phyloP scores from a whole-genome alignment of 2,888 invertebrate genomes.

The Mallateleia sp. region DNA sequence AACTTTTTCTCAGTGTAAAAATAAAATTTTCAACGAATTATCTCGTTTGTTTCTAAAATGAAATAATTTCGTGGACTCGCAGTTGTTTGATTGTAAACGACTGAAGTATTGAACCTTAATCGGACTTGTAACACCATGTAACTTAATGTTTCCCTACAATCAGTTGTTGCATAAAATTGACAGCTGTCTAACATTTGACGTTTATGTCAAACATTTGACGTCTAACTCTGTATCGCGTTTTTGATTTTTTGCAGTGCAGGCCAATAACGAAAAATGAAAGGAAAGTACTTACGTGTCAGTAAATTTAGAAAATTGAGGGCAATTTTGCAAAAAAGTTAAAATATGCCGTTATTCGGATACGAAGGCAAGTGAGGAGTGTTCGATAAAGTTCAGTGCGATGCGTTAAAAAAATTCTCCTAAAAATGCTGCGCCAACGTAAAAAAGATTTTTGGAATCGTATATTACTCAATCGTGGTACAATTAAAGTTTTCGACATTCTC shows the following conservation, averaged over 20 bases:
- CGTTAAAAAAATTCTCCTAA: slow-evolving; percentile 29
- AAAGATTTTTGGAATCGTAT: slow-evolving; percentile 1
- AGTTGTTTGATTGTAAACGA: slow-evolving; percentile 17
- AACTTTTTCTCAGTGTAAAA: too few relatives aligned
- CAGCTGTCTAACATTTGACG: slow-evolving; percentile 69
- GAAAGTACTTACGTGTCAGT: slow-evolving; percentile 69
- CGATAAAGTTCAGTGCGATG: slow-evolving; percentile 25
- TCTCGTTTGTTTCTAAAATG: background rate
- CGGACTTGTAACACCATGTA: slow-evolving; percentile 50
- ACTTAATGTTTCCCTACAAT: slow-evolving; percentile 60
- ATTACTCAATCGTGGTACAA: too few relatives aligned
- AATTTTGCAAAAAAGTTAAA: slow-evolving; percentile 64
- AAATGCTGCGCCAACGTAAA: background rate
- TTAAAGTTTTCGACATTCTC: too few relatives aligned
- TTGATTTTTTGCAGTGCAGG: slow-evolving; percentile 35
- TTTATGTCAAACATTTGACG: slow-evolving; percentile 66
- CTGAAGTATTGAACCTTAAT: slow-evolving; percentile 43
- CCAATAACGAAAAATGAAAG: slow-evolving; percentile 63
- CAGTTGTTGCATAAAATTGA: slow-evolving; percentile 65
- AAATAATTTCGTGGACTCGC: background rate
- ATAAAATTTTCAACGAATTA: background rate
- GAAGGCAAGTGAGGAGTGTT: slow-evolving; percentile 51
- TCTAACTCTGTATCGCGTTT: slow-evolving; percentile 50
- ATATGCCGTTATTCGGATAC: slow-evolving; percentile 53
- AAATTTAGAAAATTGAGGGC: slow-evolving; percentile 65